phyloP scores from a whole-genome alignment of 2,797 vertebrate species.

The Antennarius maculatus region DNA sequence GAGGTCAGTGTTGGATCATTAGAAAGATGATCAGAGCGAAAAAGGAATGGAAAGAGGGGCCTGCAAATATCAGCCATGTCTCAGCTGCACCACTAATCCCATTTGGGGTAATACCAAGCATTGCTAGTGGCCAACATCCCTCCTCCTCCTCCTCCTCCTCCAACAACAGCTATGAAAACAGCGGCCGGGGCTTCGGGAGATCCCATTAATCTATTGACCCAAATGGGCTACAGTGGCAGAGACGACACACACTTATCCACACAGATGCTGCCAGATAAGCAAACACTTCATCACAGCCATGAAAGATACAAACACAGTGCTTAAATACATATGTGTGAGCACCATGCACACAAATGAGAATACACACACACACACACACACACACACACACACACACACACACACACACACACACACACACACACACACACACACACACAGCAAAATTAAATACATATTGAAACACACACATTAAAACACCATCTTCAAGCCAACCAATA shows the following conservation, averaged over 20 bases:
- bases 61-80: conserved; percentile 72
- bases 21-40: conserved; percentile 8
- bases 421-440: no score
- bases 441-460: conserved; percentile 1
- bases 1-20: conserved; percentile 78
- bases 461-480: conserved; percentile 18
- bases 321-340: not conserved
- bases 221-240: conserved; percentile 58
- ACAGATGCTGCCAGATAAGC: conserved; percentile 21
- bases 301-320: not conserved
- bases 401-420: no score
- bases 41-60: conserved; percentile 22
- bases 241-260: conserved; percentile 45
- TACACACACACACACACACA: conserved; percentile 10
- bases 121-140: conserved; percentile 33
- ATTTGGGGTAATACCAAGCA: conserved; percentile 71
- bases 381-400: no score
- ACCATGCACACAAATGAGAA: not conserved
- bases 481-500: conserved; percentile 39
- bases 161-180: conserved; percentile 57
- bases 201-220: conserved; percentile 66
- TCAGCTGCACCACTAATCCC: conserved; percentile 76
- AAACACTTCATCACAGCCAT: conserved; percentile 13
- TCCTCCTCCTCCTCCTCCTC: not conserved
- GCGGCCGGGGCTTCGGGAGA: conserved; percentile 49